Conservation (phyloP, 2,797 vertebrate species). For the Esox masquinongy region DNA sequence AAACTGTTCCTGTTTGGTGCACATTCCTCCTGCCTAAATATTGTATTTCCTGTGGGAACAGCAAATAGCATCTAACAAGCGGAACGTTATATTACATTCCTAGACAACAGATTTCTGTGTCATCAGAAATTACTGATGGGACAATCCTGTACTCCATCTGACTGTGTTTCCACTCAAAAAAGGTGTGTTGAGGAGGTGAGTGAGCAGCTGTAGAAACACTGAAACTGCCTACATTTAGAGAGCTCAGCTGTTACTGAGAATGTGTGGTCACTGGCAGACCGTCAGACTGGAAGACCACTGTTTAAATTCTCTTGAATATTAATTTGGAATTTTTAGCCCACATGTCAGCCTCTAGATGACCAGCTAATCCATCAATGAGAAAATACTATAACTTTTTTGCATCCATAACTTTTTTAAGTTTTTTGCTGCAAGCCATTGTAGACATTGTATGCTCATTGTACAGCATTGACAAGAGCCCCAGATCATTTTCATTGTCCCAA, state of each 20-base stretch:
- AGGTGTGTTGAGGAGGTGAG: conserved; percentile 1
- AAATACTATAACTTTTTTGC: not conserved
- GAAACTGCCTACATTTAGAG: conserved; percentile 29
- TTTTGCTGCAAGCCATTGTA: not conserved
- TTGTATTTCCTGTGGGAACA: conserved; percentile 31
- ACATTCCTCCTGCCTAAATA: conserved; percentile 40
- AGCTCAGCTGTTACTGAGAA: conserved; percentile 16
- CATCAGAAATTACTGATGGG: conserved; percentile 6
- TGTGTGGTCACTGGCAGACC: conserved; percentile 2
- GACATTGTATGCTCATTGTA: not conserved
- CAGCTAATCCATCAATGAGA: not conserved
- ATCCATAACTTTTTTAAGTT: not conserved
- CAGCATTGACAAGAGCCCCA: not conserved
- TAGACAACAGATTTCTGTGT: conserved; percentile 7
- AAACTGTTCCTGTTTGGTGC: conserved; percentile 13
- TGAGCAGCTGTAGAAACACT: conserved; percentile 45
- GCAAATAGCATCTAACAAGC: conserved; percentile 1
- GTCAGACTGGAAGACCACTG: not conserved
- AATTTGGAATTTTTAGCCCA: not conserved
- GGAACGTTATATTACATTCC: conserved; percentile 15
- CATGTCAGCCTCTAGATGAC: not conserved
- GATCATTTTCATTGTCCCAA: not conserved
- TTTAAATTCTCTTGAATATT: too few relatives aligned
- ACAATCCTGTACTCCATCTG: conserved; percentile 19
- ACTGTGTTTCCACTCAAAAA: conserved; percentile 3